These are phyloP conservation scores for Xestia xanthographa DNA, from an alignment of 2,888 invertebrate species.

Conservation along the genomic window DNA sequence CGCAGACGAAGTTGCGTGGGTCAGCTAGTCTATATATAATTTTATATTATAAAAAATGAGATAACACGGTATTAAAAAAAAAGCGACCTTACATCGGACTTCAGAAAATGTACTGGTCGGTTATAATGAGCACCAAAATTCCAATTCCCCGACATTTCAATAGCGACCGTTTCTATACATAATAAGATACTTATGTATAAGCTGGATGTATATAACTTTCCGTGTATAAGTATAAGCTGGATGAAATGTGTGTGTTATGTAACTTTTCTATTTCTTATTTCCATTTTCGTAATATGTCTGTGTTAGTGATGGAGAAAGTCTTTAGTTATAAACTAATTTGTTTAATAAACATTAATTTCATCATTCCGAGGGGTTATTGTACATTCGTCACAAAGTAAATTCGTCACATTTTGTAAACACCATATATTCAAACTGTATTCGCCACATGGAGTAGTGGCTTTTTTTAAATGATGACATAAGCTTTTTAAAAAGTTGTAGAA, in stretches of 20 bases:
- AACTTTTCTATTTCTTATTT: neutral
- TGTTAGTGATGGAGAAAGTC: neutral
- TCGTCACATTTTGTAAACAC: too few species aligned
- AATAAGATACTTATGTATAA: constrained; percentile 31
- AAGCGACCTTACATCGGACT: constrained; percentile 26
- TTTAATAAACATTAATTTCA: too few species aligned
- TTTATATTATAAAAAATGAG: neutral
- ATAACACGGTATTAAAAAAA: constrained; percentile 9
- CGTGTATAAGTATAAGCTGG: too few species aligned
- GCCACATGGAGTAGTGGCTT: neutral
- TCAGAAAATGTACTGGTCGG: constrained; percentile 55
- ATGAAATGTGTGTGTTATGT: neutral
- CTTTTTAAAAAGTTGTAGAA: neutral
- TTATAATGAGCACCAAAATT: constrained; percentile 75
- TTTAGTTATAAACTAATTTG: neutral
- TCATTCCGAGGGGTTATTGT: too few species aligned
- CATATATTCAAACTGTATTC: too few species aligned
- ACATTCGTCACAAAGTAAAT: too few species aligned
- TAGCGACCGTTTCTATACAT: constrained; percentile 71
- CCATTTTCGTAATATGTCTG: constrained; percentile 1
- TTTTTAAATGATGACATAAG: neutral
- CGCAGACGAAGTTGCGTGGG: too few species aligned
- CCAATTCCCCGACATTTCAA: constrained; percentile 75
- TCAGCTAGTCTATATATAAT: too few species aligned
- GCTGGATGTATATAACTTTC: constrained; percentile 7